Conservation (phyloP, 2,113 vertebrate species). For the Dipodomys merriami region DNA sequence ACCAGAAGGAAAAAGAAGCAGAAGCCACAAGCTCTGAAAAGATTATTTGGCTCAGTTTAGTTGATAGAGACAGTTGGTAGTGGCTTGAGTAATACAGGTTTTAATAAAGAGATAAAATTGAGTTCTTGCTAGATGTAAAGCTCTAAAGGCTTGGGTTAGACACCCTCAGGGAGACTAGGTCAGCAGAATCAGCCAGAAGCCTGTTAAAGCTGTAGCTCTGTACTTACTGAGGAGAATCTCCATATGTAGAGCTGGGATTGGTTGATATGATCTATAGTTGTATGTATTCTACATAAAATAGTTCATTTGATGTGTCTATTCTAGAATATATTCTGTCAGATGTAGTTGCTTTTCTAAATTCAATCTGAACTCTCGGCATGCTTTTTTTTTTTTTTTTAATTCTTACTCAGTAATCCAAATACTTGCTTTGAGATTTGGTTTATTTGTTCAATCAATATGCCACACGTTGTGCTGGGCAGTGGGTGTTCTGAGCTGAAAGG, state of each 20-base stretch:
- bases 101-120: not conserved
- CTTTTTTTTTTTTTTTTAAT: not conserved
- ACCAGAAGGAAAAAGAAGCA: conserved; percentile 30
- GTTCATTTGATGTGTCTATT: not conserved
- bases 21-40: not conserved
- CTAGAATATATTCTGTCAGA: not conserved
- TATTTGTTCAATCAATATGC: not conserved
- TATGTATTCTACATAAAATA: too few relatives aligned
- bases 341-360: not conserved
- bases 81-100: not conserved
- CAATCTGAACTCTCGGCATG: not conserved
- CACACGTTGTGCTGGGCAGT: not conserved
- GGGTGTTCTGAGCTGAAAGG: not conserved
- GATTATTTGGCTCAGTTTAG: too few relatives aligned
- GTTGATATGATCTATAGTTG: not conserved
- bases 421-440: conserved; percentile 30
- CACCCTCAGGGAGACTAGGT: not conserved
- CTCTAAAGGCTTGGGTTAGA: not conserved
- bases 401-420: conserved; percentile 10
- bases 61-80: too few relatives aligned
- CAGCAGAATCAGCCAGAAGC: not conserved
- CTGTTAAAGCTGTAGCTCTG: not conserved
- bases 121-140: not conserved
- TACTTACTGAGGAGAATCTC: not conserved
- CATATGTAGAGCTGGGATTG: not conserved